A percentile compares a stretch with the other conserved stretches of the same genome.
Conservation (phyloP, 2,797 vertebrate genomes). For the Phyllotis vaccarum region DNA sequence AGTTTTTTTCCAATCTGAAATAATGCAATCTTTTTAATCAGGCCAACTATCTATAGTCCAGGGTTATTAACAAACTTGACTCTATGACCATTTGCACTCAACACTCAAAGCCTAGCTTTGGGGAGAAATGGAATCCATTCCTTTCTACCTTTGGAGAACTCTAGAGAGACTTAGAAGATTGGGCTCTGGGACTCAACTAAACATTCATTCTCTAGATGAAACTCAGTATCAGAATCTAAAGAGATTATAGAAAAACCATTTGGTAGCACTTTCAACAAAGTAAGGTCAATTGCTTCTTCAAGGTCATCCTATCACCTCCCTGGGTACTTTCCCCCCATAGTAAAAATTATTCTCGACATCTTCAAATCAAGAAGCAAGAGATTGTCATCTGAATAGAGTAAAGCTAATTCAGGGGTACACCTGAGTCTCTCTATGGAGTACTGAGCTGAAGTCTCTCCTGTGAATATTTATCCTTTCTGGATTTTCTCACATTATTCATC, state of each 20-base stretch:
- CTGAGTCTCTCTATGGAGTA: background rate
- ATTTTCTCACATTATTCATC: background rate
- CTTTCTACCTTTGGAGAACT: background rate
- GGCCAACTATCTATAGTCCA: background rate
- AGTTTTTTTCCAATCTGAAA: background rate
- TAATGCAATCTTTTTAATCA: conserved; percentile 1
- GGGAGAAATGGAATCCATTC: background rate
- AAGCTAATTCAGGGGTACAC: background rate
- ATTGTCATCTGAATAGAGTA: background rate
- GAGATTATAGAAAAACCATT: background rate
- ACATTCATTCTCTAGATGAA: background rate
- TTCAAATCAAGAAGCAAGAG: background rate
- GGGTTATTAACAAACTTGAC: background rate
- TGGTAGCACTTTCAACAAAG: conserved; percentile 21
- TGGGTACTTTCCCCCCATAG: background rate
- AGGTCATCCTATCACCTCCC: background rate
- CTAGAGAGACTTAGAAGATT: background rate
- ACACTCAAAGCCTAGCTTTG: background rate
- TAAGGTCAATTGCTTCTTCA: background rate
- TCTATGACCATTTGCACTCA: background rate
- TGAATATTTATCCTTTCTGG: background rate
- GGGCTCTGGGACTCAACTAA: background rate
- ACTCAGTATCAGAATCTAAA: background rate
- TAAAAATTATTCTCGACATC: conserved; percentile 5
- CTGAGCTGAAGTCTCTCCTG: background rate